Percentiles rank a stretch among this genome's conserved stretches.
Evolutionary conservation across 2,888 invertebrate genomes (phyloP).

Genomic region (Peribatodes rhomboidaria): DNA sequence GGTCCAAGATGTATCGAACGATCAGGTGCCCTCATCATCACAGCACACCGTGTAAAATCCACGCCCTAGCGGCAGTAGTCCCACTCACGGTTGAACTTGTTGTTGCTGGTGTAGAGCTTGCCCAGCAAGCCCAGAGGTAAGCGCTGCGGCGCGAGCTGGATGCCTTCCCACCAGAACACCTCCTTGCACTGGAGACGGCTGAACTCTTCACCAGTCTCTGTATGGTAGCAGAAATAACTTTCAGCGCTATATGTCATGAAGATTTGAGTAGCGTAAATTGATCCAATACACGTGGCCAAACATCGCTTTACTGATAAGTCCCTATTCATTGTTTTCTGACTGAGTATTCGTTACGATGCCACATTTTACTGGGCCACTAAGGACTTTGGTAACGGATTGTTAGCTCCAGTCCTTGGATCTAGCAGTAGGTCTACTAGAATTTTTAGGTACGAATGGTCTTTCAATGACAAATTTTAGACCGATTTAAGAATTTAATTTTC

Average conservation of each 20-base stretch:
- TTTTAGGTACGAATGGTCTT: no score
- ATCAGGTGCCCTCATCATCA: slow-evolving; percentile 34
- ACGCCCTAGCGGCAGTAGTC: slow-evolving; percentile 19
- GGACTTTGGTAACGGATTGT: no score
- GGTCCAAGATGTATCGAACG: neutral
- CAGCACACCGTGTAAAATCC: slow-evolving; percentile 30
- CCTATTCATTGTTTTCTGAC: no score
- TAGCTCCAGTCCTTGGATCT: no score
- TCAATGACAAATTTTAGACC: no score
- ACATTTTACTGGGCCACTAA: no score
- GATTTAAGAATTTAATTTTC: no score
- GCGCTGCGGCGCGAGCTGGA: slow-evolving; percentile 88
- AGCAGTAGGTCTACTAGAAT: neutral
- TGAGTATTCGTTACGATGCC: no score
- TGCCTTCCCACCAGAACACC: slow-evolving; percentile 91
- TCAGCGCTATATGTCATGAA: no score
- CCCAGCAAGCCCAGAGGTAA: slow-evolving; percentile 88
- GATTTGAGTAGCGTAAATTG: no score
- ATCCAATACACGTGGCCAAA: no score
- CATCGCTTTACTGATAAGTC: no score
- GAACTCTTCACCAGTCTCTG: slow-evolving; percentile 76
- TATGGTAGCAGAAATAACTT: neutral
- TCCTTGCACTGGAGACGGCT: slow-evolving; percentile 88
- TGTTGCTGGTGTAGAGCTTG: slow-evolving; percentile 81
- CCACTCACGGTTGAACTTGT: slow-evolving; percentile 82